Evolutionary conservation across 2,888 invertebrate species (phyloP).

Genomic region (Brassicogethes aeneus): DNA sequence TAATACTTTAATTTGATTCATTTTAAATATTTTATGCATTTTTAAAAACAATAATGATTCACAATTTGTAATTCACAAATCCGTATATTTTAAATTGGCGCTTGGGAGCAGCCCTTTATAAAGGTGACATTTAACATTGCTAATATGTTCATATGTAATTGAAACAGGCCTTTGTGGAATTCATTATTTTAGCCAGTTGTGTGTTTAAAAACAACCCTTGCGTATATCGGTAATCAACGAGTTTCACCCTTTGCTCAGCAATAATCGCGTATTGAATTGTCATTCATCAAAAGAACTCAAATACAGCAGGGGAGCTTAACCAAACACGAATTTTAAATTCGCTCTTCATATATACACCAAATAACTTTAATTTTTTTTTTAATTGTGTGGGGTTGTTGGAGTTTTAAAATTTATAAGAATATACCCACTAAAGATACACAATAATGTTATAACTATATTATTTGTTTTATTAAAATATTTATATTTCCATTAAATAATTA

Average conservation of each 20-base stretch:
- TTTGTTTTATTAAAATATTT: too few relatives aligned
- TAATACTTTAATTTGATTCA: not conserved
- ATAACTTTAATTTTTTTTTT: conserved; percentile 28
- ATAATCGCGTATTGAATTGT: conserved; percentile 38
- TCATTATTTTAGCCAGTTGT: conserved; percentile 19
- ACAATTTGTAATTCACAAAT: not conserved
- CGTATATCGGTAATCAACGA: not conserved
- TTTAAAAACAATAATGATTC: not conserved
- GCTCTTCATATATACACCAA: conserved; percentile 25
- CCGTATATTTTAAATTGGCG: not conserved
- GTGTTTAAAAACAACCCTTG: conserved; percentile 32
- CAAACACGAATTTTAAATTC: conserved; percentile 33
- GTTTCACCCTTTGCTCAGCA: not conserved
- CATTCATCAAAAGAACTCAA: conserved; percentile 27
- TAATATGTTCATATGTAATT: conserved; percentile 36
- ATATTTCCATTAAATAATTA: too few relatives aligned
- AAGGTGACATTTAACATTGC: conserved; percentile 9
- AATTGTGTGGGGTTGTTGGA: conserved; percentile 1
- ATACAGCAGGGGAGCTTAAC: conserved; percentile 21
- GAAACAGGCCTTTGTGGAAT: conserved; percentile 31
- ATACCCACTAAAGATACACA: too few relatives aligned
- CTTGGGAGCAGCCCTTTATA: not conserved
- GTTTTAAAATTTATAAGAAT: too few relatives aligned
- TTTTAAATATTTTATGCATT: not conserved
- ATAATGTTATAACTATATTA: too few relatives aligned